phyloP scores from a whole-genome alignment of 2,888 invertebrate genomes.

The Eumerus sabulonum region DNA sequence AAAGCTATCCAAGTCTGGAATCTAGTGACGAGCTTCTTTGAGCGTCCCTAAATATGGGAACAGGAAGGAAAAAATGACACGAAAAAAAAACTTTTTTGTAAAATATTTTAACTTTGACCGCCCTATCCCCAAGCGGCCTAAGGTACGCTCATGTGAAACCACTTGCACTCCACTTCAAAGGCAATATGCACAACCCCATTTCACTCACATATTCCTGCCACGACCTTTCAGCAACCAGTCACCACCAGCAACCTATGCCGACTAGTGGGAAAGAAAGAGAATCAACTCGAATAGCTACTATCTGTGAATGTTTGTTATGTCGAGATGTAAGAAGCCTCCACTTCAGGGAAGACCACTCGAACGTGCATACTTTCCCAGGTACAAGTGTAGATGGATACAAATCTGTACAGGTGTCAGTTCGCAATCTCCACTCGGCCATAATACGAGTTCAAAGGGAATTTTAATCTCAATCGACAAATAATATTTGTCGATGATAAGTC shows the following conservation, averaged over 20 bases:
- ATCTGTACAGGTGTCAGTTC: neutral
- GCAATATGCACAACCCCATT: too few species aligned
- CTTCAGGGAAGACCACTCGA: constrained; percentile 23
- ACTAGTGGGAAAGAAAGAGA: neutral
- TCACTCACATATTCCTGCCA: too few species aligned
- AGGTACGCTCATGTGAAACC: too few species aligned
- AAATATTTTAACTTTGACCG: too few species aligned
- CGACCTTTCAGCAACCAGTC: too few species aligned
- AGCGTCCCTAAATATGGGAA: too few species aligned
- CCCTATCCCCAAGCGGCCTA: too few species aligned
- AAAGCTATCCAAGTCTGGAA: too few species aligned
- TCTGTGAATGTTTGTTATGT: constrained; percentile 31
- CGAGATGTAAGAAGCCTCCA: constrained; percentile 10
- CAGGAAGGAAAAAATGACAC: too few species aligned
- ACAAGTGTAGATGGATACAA: neutral
- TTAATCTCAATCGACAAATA: neutral
- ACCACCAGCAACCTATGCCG: constrained; percentile 7
- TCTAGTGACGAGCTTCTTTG: too few species aligned
- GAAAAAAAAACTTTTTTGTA: too few species aligned
- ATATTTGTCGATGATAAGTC: constrained; percentile 18
- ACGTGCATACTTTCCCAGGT: constrained; percentile 3
- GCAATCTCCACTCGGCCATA: neutral
- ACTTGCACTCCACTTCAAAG: too few species aligned
- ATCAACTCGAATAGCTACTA: constrained; percentile 15
- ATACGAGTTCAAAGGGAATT: neutral